Evolutionary conservation across 2,113 vertebrate species (phyloP).

Genomic region (Mus pahari): DNA sequence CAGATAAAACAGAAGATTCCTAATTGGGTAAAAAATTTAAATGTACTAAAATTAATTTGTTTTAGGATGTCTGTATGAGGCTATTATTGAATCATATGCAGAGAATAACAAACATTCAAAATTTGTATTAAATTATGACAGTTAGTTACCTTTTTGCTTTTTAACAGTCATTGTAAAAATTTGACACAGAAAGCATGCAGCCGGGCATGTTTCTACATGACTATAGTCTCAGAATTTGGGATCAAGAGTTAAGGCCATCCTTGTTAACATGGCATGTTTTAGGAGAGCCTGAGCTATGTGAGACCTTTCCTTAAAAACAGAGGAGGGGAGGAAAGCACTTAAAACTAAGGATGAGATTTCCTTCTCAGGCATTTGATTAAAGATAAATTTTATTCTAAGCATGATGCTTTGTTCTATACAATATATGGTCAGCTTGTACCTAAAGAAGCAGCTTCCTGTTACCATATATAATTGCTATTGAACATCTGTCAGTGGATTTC

Average conservation of each 20-base stretch:
- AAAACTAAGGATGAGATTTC: background rate
- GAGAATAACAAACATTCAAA: constrained; percentile 11
- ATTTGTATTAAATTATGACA: constrained; percentile 38
- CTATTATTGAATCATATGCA: constrained; percentile 48
- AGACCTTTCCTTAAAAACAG: background rate
- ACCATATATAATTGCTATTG: background rate
- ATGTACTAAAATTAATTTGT: background rate
- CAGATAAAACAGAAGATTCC: constrained; percentile 17
- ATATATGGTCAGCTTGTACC: background rate
- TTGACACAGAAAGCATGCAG: constrained; percentile 7
- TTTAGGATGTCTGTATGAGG: background rate
- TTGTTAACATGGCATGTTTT: background rate
- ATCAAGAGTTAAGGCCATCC: background rate
- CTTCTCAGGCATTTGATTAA: constrained; percentile 22
- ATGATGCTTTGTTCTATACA: background rate
- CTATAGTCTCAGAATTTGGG: background rate
- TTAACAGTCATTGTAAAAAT: constrained; percentile 14
- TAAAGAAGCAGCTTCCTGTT: constrained; percentile 25
- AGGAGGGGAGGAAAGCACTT: background rate
- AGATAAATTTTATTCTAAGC: constrained; percentile 42
- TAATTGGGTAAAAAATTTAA: background rate
- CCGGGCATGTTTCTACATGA: background rate
- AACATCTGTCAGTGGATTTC: background rate
- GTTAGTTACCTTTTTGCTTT: constrained; percentile 27
- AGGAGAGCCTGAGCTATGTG: too few species aligned